phyloP scores from a whole-genome alignment of 1,140 invertebrate species.

The Drosophila pectinifera region DNA sequence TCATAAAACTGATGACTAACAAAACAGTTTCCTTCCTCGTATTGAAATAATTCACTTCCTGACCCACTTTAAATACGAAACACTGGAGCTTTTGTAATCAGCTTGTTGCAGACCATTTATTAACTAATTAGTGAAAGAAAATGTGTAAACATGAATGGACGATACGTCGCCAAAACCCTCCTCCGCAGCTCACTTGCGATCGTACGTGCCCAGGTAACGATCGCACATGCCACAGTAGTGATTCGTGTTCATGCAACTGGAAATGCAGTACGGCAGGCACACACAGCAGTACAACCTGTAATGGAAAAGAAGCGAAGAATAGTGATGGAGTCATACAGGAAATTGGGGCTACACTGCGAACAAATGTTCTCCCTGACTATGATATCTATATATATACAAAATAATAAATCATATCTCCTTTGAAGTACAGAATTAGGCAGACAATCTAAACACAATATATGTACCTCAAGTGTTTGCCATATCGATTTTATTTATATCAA shows the following conservation, averaged over 20 bases:
- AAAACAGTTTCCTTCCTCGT: not conserved
- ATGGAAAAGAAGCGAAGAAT: constrained; percentile 27
- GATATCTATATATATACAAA: too few species aligned
- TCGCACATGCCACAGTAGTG: constrained; percentile 90
- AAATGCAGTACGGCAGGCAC: constrained; percentile 88
- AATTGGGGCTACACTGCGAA: not conserved
- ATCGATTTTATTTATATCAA: constrained; percentile 2
- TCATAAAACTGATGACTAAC: not conserved
- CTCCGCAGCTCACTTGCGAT: constrained; percentile 45
- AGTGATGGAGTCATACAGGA: constrained; percentile 8
- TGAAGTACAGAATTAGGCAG: not conserved
- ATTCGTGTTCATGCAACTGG: constrained; percentile 87
- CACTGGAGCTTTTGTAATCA: not conserved
- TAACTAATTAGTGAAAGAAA: constrained; percentile 25
- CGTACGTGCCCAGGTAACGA: constrained; percentile 87
- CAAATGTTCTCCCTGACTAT: too few species aligned
- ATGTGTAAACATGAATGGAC: constrained; percentile 14
- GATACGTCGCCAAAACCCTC: constrained; percentile 2
- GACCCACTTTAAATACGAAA: constrained; percentile 1
- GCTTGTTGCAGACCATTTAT: constrained; percentile 9
- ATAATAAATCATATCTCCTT: constrained; percentile 13
- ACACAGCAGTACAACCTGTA: constrained; percentile 88
- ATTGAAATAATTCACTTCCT: not conserved
- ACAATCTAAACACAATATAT: not conserved
- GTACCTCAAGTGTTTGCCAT: not conserved